phyloP scores from a whole-genome alignment of 2,797 vertebrate genomes.

The Astyanax mexicanus region DNA sequence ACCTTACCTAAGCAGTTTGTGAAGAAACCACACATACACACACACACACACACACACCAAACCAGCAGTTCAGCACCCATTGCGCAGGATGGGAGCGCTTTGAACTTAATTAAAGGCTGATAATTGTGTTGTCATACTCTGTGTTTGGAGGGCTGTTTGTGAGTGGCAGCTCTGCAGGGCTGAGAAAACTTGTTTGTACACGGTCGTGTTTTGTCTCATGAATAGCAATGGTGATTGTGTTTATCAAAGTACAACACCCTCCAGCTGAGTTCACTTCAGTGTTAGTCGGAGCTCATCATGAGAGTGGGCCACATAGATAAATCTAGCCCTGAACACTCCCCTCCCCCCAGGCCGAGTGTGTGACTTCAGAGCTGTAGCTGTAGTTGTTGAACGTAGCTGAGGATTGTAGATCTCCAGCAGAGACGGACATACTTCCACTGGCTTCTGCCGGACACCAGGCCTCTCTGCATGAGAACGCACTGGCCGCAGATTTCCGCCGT shows the following conservation, averaged over 20 bases:
- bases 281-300: slow-evolving; percentile 16
- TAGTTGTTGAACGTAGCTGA: background rate
- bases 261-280: slow-evolving; percentile 50
- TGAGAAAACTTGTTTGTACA: slow-evolving; percentile 45
- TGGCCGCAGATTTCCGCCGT: slow-evolving; percentile 17
- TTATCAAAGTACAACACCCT: slow-evolving; percentile 56
- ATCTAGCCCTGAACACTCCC: background rate
- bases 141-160: slow-evolving; percentile 44
- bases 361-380: slow-evolving; percentile 20
- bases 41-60: slow-evolving; percentile 5
- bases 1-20: slow-evolving; percentile 1
- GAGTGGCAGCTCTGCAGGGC: slow-evolving; percentile 51
- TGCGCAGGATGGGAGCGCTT: slow-evolving; percentile 38
- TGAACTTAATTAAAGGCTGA: slow-evolving; percentile 58
- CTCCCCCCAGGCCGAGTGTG: background rate
- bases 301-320: slow-evolving; percentile 18
- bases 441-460: slow-evolving; percentile 23
- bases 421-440: slow-evolving; percentile 4
- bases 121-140: slow-evolving; percentile 55
- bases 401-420: background rate
- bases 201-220: slow-evolving; percentile 45
- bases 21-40: slow-evolving; percentile 11
- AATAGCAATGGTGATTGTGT: slow-evolving; percentile 56
- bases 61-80: slow-evolving; percentile 7
- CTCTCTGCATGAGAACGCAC: slow-evolving; percentile 3